Base-by-base conservation (phyloP, 2,888 invertebrate species). In the Trichogramma dendrolimi region DNA sequence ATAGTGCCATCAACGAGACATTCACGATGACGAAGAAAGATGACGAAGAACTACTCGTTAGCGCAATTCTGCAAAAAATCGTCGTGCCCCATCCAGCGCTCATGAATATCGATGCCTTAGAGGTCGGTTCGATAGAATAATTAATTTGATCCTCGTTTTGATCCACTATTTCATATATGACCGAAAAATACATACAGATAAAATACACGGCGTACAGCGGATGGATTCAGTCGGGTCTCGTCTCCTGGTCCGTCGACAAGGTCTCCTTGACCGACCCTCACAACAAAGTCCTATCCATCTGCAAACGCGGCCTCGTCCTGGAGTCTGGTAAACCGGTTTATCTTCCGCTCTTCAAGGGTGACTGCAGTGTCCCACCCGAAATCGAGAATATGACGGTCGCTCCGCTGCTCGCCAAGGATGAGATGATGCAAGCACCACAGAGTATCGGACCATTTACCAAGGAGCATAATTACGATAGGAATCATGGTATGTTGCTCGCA, bases 21-120 rank as follows among this genome's bases (percentile, higher is more conserved):
- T 94, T 94, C 77, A 86, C 88, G 11, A 87, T 95, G 83, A 94
- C 92, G 39, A 88, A 91, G 72, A 92, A 92, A 75, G 91, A 91
- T 72, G 91, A 91, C 70, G 86, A 89, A 64, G 86, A 88, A 72
- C 83, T 89, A 72, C 83, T 85, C 60, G 85, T 89, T 44, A 89
- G 90, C 6, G 86, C 87, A 55, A 84, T 88, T 10, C 85, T 93
- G 61, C 88, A 91, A 5, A 87, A 90, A 74, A 91, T 95, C 66
- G 82, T 94, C 47, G 94, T 95, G 2, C 93, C 94, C 4, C 94
- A 94, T 82, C 94, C 94, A 1, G 90, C 90, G 38, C 81, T 94
- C 64, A 86, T 89, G 11, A 89, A 89, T 68, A 87, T 79, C 60
- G 75, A 78, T 60, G 77, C 73, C 27, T 74, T 79, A 54, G 79